Evolutionary conservation across 2,113 vertebrate species (phyloP), one percentile per base, ranked within the genome.

Genomic region (Campylomormyrus tamandua): DNA sequence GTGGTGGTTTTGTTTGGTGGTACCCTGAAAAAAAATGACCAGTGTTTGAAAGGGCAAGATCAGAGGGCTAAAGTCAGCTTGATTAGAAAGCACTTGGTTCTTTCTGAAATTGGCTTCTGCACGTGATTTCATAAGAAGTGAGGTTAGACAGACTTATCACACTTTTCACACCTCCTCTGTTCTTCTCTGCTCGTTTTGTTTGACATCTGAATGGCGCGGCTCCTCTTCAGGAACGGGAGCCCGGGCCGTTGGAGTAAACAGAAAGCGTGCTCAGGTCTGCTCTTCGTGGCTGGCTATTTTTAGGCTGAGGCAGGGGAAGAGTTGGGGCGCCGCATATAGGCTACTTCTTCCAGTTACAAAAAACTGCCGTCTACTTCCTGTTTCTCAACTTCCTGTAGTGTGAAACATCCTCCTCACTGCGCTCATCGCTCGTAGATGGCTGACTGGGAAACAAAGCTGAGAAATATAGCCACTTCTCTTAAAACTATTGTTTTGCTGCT

Each of bases 301-400:
- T 85, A 74, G 62, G 46, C 50, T 39, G 3, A 17, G 15, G 48
- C 56, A 53, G 56, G 48, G n/a, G 58, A 49, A 39, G 58, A 66
- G 45, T 17, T 35, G 19, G 31, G 31, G 48, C 31, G 11, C 50
- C 53, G 49, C 49, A 13, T 0, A 50, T 48, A 70, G 58, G 52
- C 50, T 84, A 13, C 31, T 88, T 87, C 1, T 62, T 86, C 89
- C 93, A 89, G 90, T 88, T 88, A 11, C 52, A 90, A 90, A 92
- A 91, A 92, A 87, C 11, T 87, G 90, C 88, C 91, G 91, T 90
- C 93, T 89, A 92, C 90, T 90, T 95, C 94, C 94, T 94, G 92
- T 95, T 95, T 94, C 93, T 93, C 91, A 94, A 94, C 45, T 95
- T 96, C 94, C 95, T 93, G 92, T 93, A 17, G 19, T 5, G 27